These are phyloP conservation scores for Gymnopithys bicolor DNA, from an alignment of 2,797 vertebrate genomes.

Conservation along the genomic window DNA sequence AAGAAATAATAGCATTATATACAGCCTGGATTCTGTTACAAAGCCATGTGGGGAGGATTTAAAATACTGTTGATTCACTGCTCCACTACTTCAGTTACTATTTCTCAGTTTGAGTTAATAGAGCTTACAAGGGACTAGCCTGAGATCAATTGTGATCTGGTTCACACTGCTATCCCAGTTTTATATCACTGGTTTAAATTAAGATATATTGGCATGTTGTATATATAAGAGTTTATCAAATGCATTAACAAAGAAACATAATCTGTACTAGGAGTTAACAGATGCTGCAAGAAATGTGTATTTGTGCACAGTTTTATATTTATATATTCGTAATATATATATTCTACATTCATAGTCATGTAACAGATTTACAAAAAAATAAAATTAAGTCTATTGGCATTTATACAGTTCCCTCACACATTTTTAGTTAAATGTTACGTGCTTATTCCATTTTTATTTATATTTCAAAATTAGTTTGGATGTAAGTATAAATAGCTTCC, in stretches of 20 bases:
- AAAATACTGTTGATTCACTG: slow-evolving; percentile 12
- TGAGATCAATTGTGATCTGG: neutral
- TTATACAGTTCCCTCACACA: neutral
- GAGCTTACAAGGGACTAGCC: neutral
- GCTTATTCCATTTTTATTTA: neutral
- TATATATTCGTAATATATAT: neutral
- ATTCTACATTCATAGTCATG: neutral
- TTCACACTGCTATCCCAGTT: neutral
- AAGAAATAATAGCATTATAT: neutral
- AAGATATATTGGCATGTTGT: neutral
- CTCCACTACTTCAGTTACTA: neutral
- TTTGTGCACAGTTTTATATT: neutral
- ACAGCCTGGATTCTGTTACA: neutral
- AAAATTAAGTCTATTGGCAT: neutral
- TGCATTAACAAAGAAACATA: neutral
- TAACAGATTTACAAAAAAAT: neutral
- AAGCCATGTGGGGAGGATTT: neutral
- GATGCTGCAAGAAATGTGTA: neutral
- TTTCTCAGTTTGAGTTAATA: neutral
- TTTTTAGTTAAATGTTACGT: neutral
- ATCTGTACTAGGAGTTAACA: neutral
- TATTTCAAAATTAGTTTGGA: neutral
- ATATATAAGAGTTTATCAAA: neutral
- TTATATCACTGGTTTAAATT: neutral
- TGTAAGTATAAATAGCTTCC: neutral